A percentile compares a stretch with the other conserved stretches of the same genome.
Evolutionary conservation across 2,888 invertebrate species (phyloP).

Genomic region (Chironomus riparius): DNA sequence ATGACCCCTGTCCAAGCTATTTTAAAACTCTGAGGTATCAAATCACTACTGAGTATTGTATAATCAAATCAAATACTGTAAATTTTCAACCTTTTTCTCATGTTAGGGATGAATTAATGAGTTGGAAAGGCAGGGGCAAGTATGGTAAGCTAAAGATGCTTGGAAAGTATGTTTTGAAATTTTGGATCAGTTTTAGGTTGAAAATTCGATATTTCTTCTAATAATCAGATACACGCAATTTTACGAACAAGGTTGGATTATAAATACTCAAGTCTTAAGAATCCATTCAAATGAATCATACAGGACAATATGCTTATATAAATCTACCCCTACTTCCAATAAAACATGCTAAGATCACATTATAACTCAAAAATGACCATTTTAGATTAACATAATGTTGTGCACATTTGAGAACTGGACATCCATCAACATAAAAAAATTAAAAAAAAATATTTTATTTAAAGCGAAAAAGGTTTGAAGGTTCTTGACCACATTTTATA

Average conservation of each 20-base stretch:
- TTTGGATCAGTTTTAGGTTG: too few species aligned
- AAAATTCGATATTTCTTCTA: too few species aligned
- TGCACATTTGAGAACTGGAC: neutral
- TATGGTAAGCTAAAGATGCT: neutral
- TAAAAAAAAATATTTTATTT: neutral
- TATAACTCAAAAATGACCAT: neutral
- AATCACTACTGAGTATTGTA: conserved; percentile 8
- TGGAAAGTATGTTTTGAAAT: too few species aligned
- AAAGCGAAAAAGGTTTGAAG: neutral
- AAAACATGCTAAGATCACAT: too few species aligned
- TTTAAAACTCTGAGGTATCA: conserved; percentile 25
- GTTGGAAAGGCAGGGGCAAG: neutral
- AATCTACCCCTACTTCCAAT: too few species aligned
- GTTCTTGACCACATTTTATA: conserved; percentile 9
- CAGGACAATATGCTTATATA: too few species aligned
- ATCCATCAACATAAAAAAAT: neutral
- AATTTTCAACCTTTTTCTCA: too few species aligned
- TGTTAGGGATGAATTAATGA: conserved; percentile 1
- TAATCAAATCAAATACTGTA: conserved; percentile 16
- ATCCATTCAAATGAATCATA: too few species aligned
- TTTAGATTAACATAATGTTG: neutral
- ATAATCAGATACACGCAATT: too few species aligned
- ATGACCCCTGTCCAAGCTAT: conserved; percentile 20
- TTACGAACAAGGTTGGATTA: too few species aligned
- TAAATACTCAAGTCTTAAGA: too few species aligned